Evolutionary conservation across 1,140 invertebrate species (phyloP), one percentile per base, ranked within the genome.

Genomic region (Leptoteleia sp.): DNA sequence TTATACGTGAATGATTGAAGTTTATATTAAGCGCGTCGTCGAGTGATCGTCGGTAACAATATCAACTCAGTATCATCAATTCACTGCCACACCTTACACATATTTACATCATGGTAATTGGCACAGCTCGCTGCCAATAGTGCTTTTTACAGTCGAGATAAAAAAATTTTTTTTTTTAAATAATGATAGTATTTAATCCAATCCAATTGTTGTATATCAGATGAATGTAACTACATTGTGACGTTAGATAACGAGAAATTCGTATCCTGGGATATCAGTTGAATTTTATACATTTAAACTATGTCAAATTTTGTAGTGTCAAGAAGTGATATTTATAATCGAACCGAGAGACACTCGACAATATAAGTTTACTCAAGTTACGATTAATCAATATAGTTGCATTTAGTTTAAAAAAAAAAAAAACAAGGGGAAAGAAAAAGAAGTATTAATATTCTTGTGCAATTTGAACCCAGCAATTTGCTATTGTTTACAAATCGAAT

Each of bases 51-150:
- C n/a, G n/a, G n/a, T n/a, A n/a, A n/a, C n/a, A n/a, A n/a, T n/a
- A n/a, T 25, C 22, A 25, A 25, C 22, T 25, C 22, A 25, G 22
- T 25, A 6, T 6, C 4, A 37, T 35, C 52, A 29, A 42, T 55
- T 43, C 37, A 31, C 15, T 35, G 27, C 59, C 59, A 64, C 59
- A 64, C 59, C 59, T 64, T 48, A 4, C 48, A 62, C 50, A 42
- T 19, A 64, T 50, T 40, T 64, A 48, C 45, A 64, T 42, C 59
- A 50, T 50, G 59, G 45, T 45, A 50, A 50, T 29, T 64, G 57
- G 40, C 33, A 62, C 11, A 15, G 16, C 19, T 62, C 31, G 8
- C 15, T 62, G 55, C 55, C 55, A 61, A 48, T 48, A 43, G 43
- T 64, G 45, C 45, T 55, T 47, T 47, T 40, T 45, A 45, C 40